Conservation (phyloP, 23 tunicate genomes). For the Trididemnum miniatum region DNA sequence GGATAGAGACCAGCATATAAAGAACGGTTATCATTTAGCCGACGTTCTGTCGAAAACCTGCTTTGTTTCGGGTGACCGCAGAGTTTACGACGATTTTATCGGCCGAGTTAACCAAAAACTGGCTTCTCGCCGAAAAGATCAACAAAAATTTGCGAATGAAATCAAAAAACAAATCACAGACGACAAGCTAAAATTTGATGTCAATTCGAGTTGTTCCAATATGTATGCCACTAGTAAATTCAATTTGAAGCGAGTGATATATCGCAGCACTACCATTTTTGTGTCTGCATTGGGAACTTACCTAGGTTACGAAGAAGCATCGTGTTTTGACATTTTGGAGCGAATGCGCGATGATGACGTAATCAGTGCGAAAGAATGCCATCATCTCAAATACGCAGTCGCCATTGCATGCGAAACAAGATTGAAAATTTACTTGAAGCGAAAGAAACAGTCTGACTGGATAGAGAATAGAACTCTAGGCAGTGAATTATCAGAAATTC, state of each 20-base stretch:
- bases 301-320: constrained; percentile 27
- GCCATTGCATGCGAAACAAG: constrained; percentile 73
- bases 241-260: constrained; percentile 51
- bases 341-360: constrained; percentile 21
- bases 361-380: constrained; percentile 5
- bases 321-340: constrained; percentile 46
- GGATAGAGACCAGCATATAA: constrained; percentile 16
- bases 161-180: constrained; percentile 12
- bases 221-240: constrained; percentile 25
- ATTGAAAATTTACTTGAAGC: constrained; percentile 53
- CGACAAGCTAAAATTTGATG: constrained; percentile 12
- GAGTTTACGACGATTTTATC: constrained; percentile 31
- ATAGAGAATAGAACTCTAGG: constrained; percentile 5
- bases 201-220: not conserved
- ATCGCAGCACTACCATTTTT: constrained; percentile 57
- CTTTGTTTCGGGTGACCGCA: constrained; percentile 48
- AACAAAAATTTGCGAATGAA: not conserved
- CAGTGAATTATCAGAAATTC: constrained; percentile 2
- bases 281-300: constrained; percentile 45
- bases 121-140: not conserved
- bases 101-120: not conserved
- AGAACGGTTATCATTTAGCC: constrained; percentile 54
- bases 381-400: constrained; percentile 55
- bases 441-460: constrained; percentile 32
- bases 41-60: constrained; percentile 57